A percentile compares a stretch with the other conserved stretches of the same genome.
phyloP scores from a whole-genome alignment of 1,140 invertebrate species.

The Dinothrombium tinctorium region DNA sequence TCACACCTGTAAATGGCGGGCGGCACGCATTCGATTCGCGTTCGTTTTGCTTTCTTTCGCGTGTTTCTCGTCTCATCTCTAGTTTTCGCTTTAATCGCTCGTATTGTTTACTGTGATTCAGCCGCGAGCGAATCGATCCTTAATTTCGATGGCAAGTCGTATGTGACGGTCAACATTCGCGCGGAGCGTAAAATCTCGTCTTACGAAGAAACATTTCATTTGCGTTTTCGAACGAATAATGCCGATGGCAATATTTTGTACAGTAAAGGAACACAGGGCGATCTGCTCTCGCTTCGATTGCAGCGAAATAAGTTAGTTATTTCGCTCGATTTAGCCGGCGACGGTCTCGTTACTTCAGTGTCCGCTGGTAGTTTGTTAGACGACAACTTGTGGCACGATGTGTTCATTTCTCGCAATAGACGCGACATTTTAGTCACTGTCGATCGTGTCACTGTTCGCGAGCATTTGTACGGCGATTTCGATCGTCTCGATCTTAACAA shows the following conservation, averaged over 20 bases:
- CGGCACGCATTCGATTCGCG: too few relatives aligned
- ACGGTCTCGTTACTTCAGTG: slow-evolving; percentile 44
- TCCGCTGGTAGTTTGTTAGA: slow-evolving; percentile 79
- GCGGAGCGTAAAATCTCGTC: slow-evolving; percentile 52
- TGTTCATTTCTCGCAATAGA: slow-evolving; percentile 55
- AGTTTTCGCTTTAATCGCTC: too few relatives aligned
- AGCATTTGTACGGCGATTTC: slow-evolving; percentile 70
- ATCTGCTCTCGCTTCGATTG: slow-evolving; percentile 73
- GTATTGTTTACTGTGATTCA: too few relatives aligned
- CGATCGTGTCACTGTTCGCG: slow-evolving; percentile 62
- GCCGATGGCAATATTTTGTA: slow-evolving; percentile 77
- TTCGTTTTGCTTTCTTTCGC: too few relatives aligned
- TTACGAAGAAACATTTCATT: slow-evolving; percentile 51
- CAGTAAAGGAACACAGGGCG: slow-evolving; percentile 73
- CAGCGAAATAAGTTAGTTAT: slow-evolving; percentile 65
- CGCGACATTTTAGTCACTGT: slow-evolving; percentile 67
- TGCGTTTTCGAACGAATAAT: slow-evolving; percentile 73
- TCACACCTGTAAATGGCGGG: too few relatives aligned
- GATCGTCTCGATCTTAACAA: slow-evolving; percentile 65
- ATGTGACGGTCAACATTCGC: slow-evolving; percentile 34
- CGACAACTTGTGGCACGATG: slow-evolving; percentile 94
- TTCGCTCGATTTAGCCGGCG: slow-evolving; percentile 45
- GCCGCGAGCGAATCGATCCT: slow-evolving; percentile 4
- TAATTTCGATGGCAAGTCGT: slow-evolving; percentile 18
- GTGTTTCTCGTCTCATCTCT: too few relatives aligned